Conservation (phyloP, 2,797 vertebrate genomes). For the Gambusia yucatana region DNA sequence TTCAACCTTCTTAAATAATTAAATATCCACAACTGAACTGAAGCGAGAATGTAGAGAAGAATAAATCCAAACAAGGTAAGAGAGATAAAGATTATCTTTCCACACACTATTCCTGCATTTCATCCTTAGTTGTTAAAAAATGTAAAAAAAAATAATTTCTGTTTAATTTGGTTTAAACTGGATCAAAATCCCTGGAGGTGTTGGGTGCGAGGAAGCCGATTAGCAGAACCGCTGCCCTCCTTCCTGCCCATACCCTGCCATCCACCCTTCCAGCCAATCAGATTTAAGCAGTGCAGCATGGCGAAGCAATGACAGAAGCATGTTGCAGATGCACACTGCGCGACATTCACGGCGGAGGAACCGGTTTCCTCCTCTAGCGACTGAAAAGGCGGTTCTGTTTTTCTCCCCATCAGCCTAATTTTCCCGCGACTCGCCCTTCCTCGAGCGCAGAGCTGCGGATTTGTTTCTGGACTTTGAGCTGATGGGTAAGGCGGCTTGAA, state of each 20-base stretch:
- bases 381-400: conserved; percentile 37
- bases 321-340: conserved; percentile 83
- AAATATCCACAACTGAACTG: background rate
- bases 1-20: background rate
- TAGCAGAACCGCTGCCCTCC: conserved; percentile 19
- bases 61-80: no score
- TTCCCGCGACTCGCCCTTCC: conserved; percentile 36
- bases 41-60: background rate
- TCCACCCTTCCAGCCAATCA: conserved; percentile 67
- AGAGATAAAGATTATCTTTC: background rate
- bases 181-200: background rate
- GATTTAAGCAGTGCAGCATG: conserved; percentile 81
- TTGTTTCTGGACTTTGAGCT: conserved; percentile 22
- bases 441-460: conserved; percentile 8
- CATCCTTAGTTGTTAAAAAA: background rate
- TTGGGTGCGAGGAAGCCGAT: conserved; percentile 1
- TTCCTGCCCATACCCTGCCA: conserved; percentile 18
- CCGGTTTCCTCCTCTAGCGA: conserved; percentile 30
- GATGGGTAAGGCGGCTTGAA: conserved; percentile 22
- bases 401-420: conserved; percentile 27
- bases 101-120: background rate
- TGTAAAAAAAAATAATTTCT: background rate
- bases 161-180: background rate
- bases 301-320: conserved; percentile 85
- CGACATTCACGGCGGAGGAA: conserved; percentile 68